Conservation (phyloP, 2,113 vertebrate genomes). For the Rostratula benghalensis region DNA sequence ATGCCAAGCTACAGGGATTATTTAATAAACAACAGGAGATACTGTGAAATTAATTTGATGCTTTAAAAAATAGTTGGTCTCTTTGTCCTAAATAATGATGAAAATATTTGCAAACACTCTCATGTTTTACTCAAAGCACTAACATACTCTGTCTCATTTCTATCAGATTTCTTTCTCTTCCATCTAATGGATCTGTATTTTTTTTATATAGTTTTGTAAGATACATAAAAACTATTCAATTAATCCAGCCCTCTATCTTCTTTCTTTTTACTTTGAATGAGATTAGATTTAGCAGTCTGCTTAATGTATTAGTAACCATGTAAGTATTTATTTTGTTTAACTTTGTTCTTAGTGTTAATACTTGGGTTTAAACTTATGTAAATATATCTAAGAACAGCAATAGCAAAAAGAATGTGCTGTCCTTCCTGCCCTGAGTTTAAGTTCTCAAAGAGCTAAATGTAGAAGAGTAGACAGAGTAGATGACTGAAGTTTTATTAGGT, state of each 20-base stretch:
- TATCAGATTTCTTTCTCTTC: not conserved
- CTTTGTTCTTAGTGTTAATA: not conserved
- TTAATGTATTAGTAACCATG: not conserved
- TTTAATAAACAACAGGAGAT: not conserved
- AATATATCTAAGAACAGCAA: not conserved
- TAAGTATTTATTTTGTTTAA: not conserved
- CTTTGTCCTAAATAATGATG: not conserved
- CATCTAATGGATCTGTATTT: not conserved
- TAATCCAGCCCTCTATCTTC: not conserved
- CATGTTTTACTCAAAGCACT: not conserved
- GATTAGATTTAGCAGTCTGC: not conserved
- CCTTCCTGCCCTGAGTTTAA: not conserved
- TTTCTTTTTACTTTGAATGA: not conserved
- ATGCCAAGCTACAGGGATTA: not conserved
- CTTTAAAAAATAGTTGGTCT: not conserved
- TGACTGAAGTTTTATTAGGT: not conserved
- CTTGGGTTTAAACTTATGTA: not conserved
- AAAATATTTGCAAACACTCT: not conserved
- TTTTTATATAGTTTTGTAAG: not conserved
- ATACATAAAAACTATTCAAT: not conserved
- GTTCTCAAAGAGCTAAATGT: not conserved
- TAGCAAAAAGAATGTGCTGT: not conserved
- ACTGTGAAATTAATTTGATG: not conserved
- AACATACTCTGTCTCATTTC: not conserved
- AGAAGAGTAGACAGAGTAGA: not conserved